Evolutionary conservation across 2,113 vertebrate species (phyloP).

Genomic region (Eolophus roseicapilla): DNA sequence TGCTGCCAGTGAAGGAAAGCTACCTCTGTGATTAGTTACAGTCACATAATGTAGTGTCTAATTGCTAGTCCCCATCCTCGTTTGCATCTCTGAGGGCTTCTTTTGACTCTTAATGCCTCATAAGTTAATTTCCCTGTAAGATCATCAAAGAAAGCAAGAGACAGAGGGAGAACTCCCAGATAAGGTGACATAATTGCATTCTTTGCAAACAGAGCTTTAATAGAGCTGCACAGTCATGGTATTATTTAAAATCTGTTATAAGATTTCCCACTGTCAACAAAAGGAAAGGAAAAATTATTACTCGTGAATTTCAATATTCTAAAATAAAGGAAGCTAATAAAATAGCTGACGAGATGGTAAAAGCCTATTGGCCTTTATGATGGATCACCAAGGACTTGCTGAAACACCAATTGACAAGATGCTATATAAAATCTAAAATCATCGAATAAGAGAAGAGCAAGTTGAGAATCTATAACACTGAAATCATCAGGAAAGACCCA

Average conservation of each 20-base stretch:
- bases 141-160: neutral
- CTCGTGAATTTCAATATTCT: neutral
- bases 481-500: constrained; percentile 6
- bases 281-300: neutral
- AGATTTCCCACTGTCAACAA: constrained; percentile 1
- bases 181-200: constrained; percentile 11
- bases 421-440: constrained; percentile 29
- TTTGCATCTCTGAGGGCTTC: neutral
- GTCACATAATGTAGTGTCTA: neutral
- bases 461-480: neutral
- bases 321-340: constrained; percentile 43
- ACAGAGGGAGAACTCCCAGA: neutral
- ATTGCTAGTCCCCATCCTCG: neutral
- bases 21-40: constrained; percentile 27
- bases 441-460: neutral
- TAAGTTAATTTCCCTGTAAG: constrained; percentile 44
- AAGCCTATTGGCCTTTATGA: constrained; percentile 23
- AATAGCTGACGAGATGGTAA: neutral
- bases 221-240: neutral
- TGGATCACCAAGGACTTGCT: constrained; percentile 17
- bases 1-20: neutral
- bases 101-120: constrained; percentile 16
- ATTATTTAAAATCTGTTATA: constrained; percentile 26
- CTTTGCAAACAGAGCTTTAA: neutral
- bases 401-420: constrained; percentile 7